Conservation (phyloP, 2,888 invertebrate genomes). For the Dryobota labecula region DNA sequence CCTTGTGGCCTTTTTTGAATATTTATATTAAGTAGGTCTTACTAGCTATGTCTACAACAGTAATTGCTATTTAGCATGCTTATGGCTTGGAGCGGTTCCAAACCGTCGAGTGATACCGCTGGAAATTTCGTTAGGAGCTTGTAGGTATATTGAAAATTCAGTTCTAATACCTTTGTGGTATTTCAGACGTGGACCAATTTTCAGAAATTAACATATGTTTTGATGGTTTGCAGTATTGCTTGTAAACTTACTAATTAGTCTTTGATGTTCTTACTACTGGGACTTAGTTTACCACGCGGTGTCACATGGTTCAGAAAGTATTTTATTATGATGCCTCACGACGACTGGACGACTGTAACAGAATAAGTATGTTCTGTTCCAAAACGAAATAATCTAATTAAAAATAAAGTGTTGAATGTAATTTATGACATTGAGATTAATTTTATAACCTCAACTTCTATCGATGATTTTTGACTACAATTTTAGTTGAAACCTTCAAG, state of each 20-base stretch:
- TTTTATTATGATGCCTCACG: not conserved
- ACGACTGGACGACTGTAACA: not conserved
- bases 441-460: not conserved
- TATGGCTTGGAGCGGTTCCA: constrained; percentile 23
- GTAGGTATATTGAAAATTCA: constrained; percentile 14
- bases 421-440: not conserved
- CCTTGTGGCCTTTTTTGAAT: no score
- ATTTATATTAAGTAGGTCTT: not conserved
- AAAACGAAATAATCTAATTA: not conserved
- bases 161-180: not conserved
- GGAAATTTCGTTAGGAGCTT: constrained; percentile 22
- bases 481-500: no score
- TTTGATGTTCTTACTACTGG: not conserved
- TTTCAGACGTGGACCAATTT: not conserved
- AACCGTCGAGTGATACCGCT: constrained; percentile 2
- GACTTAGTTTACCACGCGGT: not conserved
- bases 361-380: not conserved
- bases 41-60: constrained; percentile 3
- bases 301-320: not conserved
- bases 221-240: not conserved
- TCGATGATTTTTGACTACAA: not conserved
- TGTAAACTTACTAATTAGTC: not conserved
- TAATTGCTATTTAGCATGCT: constrained; percentile 28
- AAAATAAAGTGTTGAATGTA: not conserved
- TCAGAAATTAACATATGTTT: not conserved